Base-by-base conservation (phyloP, 2,113 vertebrate species). In the Istiophorus platypterus region DNA sequence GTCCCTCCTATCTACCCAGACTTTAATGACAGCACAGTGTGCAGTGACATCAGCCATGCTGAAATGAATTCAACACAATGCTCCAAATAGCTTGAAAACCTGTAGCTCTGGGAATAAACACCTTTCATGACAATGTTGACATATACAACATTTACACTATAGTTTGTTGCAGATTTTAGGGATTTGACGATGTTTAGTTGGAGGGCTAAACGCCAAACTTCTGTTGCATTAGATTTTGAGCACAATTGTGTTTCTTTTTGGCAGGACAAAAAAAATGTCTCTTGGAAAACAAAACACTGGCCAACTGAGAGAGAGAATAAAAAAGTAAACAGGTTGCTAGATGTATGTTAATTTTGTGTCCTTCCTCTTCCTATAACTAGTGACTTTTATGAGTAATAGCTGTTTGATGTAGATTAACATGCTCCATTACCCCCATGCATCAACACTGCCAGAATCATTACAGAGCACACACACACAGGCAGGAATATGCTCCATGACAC, bases 361-460 rank as follows among this genome's bases (percentile, higher is more conserved):
- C 34, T 69, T 73, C 47, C 67, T 54, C 27, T 81, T 67, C 69
- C 67, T 82, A 59, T 64, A 79, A 80, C 83, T 47, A 27, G 45
- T 63, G 45, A 88, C 63, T 78, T 84, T 89, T 77, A 87, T 47
- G 79, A 90, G 78, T 92, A 93, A 94, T 94, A 83, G 87, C 90
- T 78, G 82, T 92, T 94, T 92, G 91, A 92, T 93, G 87, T 94
- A 91, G 91, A 93, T 93, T 94, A 94, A 91, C 91, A 92, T 90
- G 93, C 91, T 94, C 86, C 89, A 94, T 94, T 93, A 94, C 92
- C 90, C 92, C 91, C 86, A 83, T 93, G 87, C 84, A 90, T 67
- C 89, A 92, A 88, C 90, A 90, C 77, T 91, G 92, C 91, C 93
- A 94, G 90, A 88, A 87, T 88, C 85, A 93, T 86, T 85, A 88